A percentile compares a stretch with the other conserved stretches of the same genome.
phyloP scores from a whole-genome alignment of 2,113 vertebrate genomes.

The Halichoerus grypus region DNA sequence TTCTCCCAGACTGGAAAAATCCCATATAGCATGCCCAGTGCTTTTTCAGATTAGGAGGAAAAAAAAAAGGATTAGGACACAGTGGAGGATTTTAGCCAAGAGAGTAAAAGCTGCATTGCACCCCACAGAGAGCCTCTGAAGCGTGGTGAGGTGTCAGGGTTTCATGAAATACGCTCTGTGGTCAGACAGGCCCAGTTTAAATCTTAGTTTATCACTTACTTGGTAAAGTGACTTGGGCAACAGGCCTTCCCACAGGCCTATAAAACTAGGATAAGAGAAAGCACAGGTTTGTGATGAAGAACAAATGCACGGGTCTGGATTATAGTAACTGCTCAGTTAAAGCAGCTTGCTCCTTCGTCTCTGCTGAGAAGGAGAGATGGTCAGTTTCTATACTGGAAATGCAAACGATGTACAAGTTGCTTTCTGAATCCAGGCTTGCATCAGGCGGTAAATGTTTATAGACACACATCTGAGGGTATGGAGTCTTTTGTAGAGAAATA shows the following conservation, averaged over 20 bases:
- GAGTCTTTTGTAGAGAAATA: not conserved
- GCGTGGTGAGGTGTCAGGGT: fast-evolving
- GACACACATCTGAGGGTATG: not conserved
- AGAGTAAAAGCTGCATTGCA: not conserved
- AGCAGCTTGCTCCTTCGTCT: too few relatives aligned
- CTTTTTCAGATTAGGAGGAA: not conserved
- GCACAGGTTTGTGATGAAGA: not conserved
- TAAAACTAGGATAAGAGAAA: not conserved
- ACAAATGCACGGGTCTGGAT: not conserved
- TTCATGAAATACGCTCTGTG: not conserved
- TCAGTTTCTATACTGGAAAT: not conserved
- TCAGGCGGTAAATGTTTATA: not conserved
- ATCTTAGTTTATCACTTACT: not conserved
- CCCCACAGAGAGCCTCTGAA: not conserved
- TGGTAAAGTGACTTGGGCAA: not conserved
- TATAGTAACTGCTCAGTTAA: not conserved
- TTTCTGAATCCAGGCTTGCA: not conserved
- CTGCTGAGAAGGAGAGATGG: not conserved
- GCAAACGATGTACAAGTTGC: not conserved
- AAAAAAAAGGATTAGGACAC: not conserved
- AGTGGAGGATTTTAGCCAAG: not conserved
- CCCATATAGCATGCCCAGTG: not conserved
- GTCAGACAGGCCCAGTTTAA: not conserved
- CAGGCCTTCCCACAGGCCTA: not conserved
- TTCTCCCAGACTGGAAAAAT: not conserved